Evolutionary conservation across 2,797 vertebrate species (phyloP), one percentile per base, ranked within the genome.

Genomic region (Danio kyathit): DNA sequence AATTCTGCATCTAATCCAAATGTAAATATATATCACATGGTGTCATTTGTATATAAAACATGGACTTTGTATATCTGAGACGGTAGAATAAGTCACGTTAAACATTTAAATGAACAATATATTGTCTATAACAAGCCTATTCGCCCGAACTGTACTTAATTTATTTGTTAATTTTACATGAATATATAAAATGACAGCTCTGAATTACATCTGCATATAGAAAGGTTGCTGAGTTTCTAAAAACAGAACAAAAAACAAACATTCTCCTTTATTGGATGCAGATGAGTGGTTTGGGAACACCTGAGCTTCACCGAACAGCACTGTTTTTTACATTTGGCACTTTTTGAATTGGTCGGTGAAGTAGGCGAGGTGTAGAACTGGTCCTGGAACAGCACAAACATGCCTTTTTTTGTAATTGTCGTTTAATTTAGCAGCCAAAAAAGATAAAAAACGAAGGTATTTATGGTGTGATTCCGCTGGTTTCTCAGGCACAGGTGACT

Each of bases 241-340:
- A 49, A 48, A 69, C 21, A 41, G 38, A 19, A 41, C 46, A 19
- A 12, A 61, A 59, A 17, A 59, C 2, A 0, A 21, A 57, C 75
- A 59, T 69, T 77, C 65, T 69, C 44, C n/a, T 70, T 79, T 61
- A 79, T 70, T 52, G 1, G 13, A 54, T 65, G 60, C 46, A 71
- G 6, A 12, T 43, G 29, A 71, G 66, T n/a, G 49, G 76, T 41
- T 71, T 52, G 40, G 38, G 52, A 48, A 46, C 75, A 44, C 65
- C 60, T 40, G 57, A 70, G 38, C 29, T 52, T 79, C 43, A 78
- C 81, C 65, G n/a, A 54, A 44, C 76, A 69, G 70, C 72, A 75
- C 72, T 75, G 65, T 75, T 29, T 29, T n/a, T 78, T 83, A 75
- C 81, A 82, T 78, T 74, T 81, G 63, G 76, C 79, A 74, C 63